A percentile compares a stretch with the other conserved stretches of the same genome.
phyloP scores from a whole-genome alignment of 2,888 invertebrate genomes.

The Tridacna gigas region DNA sequence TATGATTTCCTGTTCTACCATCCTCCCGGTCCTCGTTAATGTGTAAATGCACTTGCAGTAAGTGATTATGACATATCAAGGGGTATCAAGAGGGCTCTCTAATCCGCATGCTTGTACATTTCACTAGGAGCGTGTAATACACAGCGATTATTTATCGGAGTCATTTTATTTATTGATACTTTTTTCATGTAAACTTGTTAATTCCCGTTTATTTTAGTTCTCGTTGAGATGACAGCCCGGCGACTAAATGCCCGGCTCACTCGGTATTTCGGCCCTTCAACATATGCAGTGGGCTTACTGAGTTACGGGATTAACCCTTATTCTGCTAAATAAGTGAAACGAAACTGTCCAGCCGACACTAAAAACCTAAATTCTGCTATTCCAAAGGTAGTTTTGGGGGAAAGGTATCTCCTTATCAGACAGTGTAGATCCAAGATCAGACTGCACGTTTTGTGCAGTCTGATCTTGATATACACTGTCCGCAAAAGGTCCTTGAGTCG shows the following conservation, averaged over 20 bases:
- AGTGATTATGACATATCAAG: constrained; percentile 61
- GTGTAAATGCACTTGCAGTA: constrained; percentile 51
- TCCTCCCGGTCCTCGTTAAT: constrained; percentile 43
- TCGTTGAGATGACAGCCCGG: constrained; percentile 47
- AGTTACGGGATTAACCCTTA: constrained; percentile 61
- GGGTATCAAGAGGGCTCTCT: constrained; percentile 47
- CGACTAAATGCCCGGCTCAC: constrained; percentile 48
- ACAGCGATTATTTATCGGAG: constrained; percentile 50
- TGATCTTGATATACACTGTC: too few relatives aligned
- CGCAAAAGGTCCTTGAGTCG: too few relatives aligned
- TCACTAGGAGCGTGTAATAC: constrained; percentile 55
- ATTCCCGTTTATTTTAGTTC: constrained; percentile 53
- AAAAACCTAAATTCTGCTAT: too few relatives aligned
- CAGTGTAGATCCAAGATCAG: too few relatives aligned
- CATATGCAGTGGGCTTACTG: constrained; percentile 52
- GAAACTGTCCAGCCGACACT: too few relatives aligned
- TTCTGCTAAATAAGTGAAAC: too few relatives aligned
- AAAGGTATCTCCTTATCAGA: too few relatives aligned
- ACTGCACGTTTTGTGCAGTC: too few relatives aligned
- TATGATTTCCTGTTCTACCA: too few relatives aligned
- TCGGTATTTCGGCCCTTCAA: constrained; percentile 55
- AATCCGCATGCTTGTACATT: constrained; percentile 60
- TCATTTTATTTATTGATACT: constrained; percentile 67
- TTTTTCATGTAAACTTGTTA: constrained; percentile 66
- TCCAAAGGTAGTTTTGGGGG: too few relatives aligned